Percentiles rank a stretch among this genome's conserved stretches.
phyloP scores from a whole-genome alignment of 2,113 vertebrate species.

The Nycticryphes semicollaris region DNA sequence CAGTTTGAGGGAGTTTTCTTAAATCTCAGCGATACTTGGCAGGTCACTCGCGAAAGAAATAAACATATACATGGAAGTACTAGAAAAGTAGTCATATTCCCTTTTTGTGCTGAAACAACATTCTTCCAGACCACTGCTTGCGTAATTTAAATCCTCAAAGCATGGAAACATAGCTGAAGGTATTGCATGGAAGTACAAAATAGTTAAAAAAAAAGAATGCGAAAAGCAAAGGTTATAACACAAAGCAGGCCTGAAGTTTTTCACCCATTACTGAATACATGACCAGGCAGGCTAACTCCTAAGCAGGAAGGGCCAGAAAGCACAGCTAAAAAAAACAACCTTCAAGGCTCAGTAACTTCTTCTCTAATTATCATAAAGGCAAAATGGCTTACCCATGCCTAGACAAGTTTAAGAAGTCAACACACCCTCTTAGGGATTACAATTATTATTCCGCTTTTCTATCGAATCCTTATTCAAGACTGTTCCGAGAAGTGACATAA shows the following conservation, averaged over 20 bases:
- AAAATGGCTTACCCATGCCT: background rate
- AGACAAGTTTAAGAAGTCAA: background rate
- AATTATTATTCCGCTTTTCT: background rate
- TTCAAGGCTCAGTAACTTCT: background rate
- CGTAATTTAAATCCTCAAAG: background rate
- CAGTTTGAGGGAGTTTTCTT: background rate
- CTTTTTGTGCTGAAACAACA: background rate
- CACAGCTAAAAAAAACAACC: background rate
- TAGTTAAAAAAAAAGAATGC: fast-evolving
- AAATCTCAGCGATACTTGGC: background rate
- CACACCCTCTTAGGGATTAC: background rate
- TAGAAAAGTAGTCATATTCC: background rate
- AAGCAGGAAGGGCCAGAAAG: background rate
- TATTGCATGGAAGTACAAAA: background rate
- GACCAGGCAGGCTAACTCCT: background rate
- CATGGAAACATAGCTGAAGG: background rate
- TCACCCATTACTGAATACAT: background rate
- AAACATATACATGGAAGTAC: background rate
- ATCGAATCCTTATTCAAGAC: background rate
- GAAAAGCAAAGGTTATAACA: background rate
- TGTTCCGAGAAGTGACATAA: background rate
- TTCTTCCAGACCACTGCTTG: background rate
- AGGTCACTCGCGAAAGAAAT: background rate
- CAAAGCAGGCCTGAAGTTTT: background rate
- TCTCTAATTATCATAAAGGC: background rate